These are phyloP conservation scores for Thymelicus lineola DNA, from an alignment of 2,888 invertebrate genomes.

Conservation along the genomic window DNA sequence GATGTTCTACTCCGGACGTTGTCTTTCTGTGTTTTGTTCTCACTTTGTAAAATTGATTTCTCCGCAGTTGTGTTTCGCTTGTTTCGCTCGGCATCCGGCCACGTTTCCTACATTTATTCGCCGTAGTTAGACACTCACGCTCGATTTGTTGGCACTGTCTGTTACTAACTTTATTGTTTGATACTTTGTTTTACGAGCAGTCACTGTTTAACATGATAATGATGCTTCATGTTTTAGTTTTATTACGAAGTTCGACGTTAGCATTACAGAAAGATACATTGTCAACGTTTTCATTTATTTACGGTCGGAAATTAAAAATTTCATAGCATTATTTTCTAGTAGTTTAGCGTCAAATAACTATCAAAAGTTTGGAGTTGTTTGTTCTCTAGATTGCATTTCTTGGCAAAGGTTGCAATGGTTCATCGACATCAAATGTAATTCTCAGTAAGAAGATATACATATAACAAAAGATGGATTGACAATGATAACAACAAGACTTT, in stretches of 20 bases:
- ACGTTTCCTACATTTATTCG: conserved; percentile 10
- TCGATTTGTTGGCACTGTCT: conserved; percentile 8
- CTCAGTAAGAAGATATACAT: no score
- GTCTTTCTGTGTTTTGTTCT: background rate
- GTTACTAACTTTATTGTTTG: conserved; percentile 5
- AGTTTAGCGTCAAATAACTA: no score
- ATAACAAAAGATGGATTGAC: no score
- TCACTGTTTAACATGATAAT: background rate
- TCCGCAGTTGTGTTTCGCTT: conserved; percentile 6
- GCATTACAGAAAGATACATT: background rate
- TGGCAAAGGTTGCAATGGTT: no score
- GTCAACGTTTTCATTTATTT: no score
- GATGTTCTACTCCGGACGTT: background rate
- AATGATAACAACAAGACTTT: no score
- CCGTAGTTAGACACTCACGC: conserved; percentile 5
- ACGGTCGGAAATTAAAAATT: no score
- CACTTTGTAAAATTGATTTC: conserved; percentile 8
- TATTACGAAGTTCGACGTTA: background rate
- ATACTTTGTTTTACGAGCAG: conserved; percentile 3
- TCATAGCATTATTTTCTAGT: no score
- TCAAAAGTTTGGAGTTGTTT: no score
- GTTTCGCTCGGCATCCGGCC: conserved; percentile 3
- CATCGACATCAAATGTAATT: no score
- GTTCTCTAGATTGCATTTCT: no score
- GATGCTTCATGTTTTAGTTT: conserved; percentile 3